These are phyloP conservation scores for Apostichopus californicus DNA, from an alignment of 35 echinoderm and acorn worm species.

Conservation along the genomic window DNA sequence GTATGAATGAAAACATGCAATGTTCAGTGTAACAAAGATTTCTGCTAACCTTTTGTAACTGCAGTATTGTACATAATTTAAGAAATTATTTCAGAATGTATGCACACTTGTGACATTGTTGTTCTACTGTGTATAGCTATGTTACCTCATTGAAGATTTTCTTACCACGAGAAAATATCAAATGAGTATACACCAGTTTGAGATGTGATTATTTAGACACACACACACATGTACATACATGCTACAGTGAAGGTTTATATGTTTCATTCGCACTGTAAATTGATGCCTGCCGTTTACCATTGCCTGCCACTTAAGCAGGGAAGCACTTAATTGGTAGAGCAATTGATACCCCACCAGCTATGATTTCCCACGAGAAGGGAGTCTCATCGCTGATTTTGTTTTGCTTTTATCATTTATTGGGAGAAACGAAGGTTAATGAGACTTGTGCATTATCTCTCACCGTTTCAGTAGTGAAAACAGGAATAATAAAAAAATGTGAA, in stretches of 20 bases:
- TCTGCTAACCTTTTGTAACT: too few relatives aligned
- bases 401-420: background rate
- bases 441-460: background rate
- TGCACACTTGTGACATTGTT: too few relatives aligned
- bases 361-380: constrained; percentile 36
- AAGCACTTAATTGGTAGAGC: constrained; percentile 39
- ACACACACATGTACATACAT: background rate
- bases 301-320: constrained; percentile 1
- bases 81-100: too few relatives aligned
- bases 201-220: background rate
- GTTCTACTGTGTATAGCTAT: too few relatives aligned
- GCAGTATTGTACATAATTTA: too few relatives aligned
- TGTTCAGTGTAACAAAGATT: too few relatives aligned
- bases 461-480: too few relatives aligned
- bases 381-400: background rate
- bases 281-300: constrained; percentile 24
- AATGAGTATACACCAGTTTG: too few relatives aligned
- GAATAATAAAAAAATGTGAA: too few relatives aligned
- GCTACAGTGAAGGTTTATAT: background rate
- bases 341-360: background rate
- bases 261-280: background rate
- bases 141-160: too few relatives aligned
- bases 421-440: background rate
- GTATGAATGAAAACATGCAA: too few relatives aligned
- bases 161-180: too few relatives aligned